These are phyloP conservation scores for Troglohyphantes excavatus DNA, from an alignment of 2,888 invertebrate species.

Conservation along the genomic window DNA sequence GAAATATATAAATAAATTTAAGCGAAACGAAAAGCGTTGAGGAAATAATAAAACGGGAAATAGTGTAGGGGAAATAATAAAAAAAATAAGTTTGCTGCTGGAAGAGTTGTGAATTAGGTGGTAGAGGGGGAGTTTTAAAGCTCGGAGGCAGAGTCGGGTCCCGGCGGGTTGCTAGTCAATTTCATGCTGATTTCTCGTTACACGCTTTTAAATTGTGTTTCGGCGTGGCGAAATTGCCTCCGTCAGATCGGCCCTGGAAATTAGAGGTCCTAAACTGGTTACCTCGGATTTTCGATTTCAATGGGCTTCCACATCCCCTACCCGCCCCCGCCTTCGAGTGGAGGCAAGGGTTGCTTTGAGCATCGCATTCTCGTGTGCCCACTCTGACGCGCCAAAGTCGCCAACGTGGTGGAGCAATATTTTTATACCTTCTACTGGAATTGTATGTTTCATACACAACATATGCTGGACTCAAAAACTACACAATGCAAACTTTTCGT, in stretches of 20 bases:
- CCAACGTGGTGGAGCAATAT: too few species aligned
- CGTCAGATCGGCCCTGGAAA: constrained; percentile 77
- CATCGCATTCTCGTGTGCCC: neutral
- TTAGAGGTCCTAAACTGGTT: constrained; percentile 79
- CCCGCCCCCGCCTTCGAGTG: constrained; percentile 58
- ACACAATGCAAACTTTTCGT: too few species aligned
- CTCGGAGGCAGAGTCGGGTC: constrained; percentile 65
- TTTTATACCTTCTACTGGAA: too few species aligned
- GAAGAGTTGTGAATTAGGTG: constrained; percentile 74
- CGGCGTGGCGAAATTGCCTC: constrained; percentile 77
- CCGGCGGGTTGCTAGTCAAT: constrained; percentile 77
- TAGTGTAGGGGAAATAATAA: constrained; percentile 46
- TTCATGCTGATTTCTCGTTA: constrained; percentile 79
- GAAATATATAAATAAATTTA: constrained; percentile 78
- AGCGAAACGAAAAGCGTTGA: constrained; percentile 63
- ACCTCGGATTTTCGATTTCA: constrained; percentile 79
- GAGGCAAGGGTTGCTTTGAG: constrained; percentile 70
- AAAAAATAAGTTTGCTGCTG: constrained; percentile 42
- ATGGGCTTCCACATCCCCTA: constrained; percentile 50
- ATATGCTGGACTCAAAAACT: too few species aligned
- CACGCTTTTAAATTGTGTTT: constrained; percentile 79
- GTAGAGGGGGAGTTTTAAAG: constrained; percentile 62
- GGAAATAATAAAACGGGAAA: constrained; percentile 65
- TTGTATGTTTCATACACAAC: too few species aligned
- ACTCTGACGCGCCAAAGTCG: neutral